Base-by-base conservation (phyloP, 53 echinoderm and acorn worm genomes). In the Actinopyga echinites region DNA sequence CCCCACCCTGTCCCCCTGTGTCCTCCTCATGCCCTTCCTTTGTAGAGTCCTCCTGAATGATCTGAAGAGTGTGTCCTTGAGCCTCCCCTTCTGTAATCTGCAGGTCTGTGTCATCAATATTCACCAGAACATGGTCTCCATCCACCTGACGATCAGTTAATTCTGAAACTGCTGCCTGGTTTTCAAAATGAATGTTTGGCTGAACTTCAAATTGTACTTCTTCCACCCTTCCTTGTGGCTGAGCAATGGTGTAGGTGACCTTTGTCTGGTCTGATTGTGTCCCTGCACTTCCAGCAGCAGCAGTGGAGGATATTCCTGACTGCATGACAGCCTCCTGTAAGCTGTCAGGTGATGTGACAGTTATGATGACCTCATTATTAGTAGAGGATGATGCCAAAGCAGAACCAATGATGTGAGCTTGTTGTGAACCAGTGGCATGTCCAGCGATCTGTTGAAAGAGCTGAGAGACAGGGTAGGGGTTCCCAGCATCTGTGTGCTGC, bases 291-390 rank as follows among this genome's bases (percentile, higher is more conserved):
- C 23, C 75, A 1, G 33, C 20, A 28, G 13, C 52, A 7, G 77
- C 31, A 26, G 6, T 77, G 31, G 77, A 54, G 15, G 79, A 79
- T 28, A 88, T 88, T 12, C 83, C 89, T 11, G 89, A 69, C 31
- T 85, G 89, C 57, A 89, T 73, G 21, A 85, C 89, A 35, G 85
- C 89, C 64, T 89, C 69, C 52, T 89, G 89, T 31, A 85, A 69
- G 69, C 89, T 89, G 61, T 68, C 82, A 11, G 80, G 80, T 37
- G 80, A 36, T 34, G 38, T 80, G 21, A 80, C 40, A 32, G 78
- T 49, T 55, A 78, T 78, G 4, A 78, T 78, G 31, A 78, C 78
- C 52, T 78, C 55, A 17, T 78, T 56, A 13, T n/a, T n/a, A 8
- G n/a, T 15, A 4, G 40, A 38, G 8, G 80, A 60, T 22, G 60